phyloP scores from a whole-genome alignment of 2,797 vertebrate species.

The Carcharodon carcharias region DNA sequence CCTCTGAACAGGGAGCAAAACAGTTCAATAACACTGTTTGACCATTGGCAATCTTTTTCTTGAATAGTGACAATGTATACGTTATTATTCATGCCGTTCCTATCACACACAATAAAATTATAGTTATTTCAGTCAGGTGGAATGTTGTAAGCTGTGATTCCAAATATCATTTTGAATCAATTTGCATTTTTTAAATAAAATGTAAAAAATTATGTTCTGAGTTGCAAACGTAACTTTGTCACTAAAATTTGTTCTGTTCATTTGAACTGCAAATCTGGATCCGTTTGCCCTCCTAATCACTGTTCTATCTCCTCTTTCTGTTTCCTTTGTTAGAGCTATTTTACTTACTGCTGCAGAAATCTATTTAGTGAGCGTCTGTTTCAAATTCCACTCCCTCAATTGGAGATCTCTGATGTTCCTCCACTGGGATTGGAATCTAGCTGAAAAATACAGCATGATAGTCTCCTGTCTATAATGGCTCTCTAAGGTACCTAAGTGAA shows the following conservation, averaged over 20 bases:
- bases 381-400: background rate
- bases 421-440: constrained; percentile 27
- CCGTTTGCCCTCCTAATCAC: background rate
- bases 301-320: background rate
- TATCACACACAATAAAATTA: background rate
- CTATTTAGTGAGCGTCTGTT: constrained; percentile 16
- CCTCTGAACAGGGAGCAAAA: background rate
- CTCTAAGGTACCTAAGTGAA: constrained; percentile 35
- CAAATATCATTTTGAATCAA: background rate
- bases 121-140: background rate
- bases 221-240: background rate
- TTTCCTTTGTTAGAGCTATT: background rate
- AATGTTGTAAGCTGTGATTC: background rate
- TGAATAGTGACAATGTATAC: background rate
- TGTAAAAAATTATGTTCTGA: background rate
- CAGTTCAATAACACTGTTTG: background rate
- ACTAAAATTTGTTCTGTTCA: background rate
- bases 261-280: background rate
- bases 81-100: background rate
- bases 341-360: constrained; percentile 11
- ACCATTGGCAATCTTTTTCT: background rate
- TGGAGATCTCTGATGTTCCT: background rate
- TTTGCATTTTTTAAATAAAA: background rate
- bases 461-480: constrained; percentile 21
- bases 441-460: constrained; percentile 30